Percentiles rank a stretch among this genome's conserved stretches.
These are phyloP conservation scores for Capromys pilorides DNA, from an alignment of 2,797 vertebrate species.

Conservation along the genomic window DNA sequence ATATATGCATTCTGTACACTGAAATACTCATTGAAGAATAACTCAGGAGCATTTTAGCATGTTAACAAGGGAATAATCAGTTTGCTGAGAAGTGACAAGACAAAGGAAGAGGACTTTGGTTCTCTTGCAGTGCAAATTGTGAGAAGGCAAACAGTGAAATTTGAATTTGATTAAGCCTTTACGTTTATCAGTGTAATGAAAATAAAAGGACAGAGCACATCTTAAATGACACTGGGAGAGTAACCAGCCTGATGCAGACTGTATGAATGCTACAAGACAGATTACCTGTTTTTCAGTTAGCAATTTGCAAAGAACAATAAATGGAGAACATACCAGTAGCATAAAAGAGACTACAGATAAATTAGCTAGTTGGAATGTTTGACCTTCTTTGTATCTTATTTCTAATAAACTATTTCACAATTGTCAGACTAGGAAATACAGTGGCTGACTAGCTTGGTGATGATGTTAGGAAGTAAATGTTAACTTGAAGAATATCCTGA, in stretches of 20 bases:
- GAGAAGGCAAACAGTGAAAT: not conserved
- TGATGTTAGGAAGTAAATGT: not conserved
- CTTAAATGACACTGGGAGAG: not conserved
- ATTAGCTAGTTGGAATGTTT: not conserved
- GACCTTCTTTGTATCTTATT: slow-evolving; percentile 8
- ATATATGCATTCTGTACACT: too few relatives aligned
- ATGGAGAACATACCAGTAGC: not conserved
- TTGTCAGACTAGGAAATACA: not conserved
- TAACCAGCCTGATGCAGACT: not conserved
- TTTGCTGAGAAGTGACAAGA: not conserved
- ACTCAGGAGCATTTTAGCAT: not conserved
- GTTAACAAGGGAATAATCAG: not conserved
- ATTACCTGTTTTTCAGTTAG: not conserved
- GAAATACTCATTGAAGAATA: not conserved
- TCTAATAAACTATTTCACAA: not conserved
- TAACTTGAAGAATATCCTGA: not conserved
- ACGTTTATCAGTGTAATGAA: not conserved
- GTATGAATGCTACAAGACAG: not conserved
- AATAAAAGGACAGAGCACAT: not conserved
- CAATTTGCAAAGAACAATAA: slow-evolving; percentile 7
- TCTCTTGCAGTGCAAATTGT: not conserved
- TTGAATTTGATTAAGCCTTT: slow-evolving; percentile 23
- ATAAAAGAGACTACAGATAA: not conserved
- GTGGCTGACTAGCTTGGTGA: not conserved
- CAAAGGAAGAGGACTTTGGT: not conserved